These are phyloP conservation scores for Eupithecia abbreviata DNA, from an alignment of 2,888 invertebrate species.

Conservation along the genomic window DNA sequence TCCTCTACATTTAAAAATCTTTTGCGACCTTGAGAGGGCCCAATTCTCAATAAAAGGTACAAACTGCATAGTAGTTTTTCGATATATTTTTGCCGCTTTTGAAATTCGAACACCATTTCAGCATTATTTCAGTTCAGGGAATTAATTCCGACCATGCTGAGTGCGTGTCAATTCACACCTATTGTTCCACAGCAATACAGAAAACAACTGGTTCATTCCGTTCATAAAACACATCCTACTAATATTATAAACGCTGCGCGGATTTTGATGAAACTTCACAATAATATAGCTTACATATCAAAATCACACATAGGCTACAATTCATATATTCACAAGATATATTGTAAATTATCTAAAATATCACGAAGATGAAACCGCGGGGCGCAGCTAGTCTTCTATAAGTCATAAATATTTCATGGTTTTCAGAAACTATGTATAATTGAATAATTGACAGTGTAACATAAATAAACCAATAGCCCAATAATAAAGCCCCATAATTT, in stretches of 20 bases:
- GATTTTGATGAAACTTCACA: too few species aligned
- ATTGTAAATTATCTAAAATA: too few species aligned
- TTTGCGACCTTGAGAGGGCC: background rate
- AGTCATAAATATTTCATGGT: background rate
- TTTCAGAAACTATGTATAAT: background rate
- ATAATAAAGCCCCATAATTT: too few species aligned
- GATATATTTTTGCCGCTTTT: background rate
- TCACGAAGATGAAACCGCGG: too few species aligned
- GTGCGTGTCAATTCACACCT: conserved; percentile 2
- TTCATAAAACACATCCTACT: too few species aligned
- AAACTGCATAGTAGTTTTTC: background rate
- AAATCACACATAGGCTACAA: too few species aligned
- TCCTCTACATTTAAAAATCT: too few species aligned
- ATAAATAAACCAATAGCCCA: too few species aligned
- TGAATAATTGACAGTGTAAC: background rate
- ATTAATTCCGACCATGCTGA: background rate
- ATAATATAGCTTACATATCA: too few species aligned
- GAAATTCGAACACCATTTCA: background rate
- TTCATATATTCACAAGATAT: too few species aligned
- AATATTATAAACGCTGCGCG: too few species aligned
- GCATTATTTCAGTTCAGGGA: background rate
- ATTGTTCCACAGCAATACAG: background rate
- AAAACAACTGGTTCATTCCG: background rate
- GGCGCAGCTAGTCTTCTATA: too few species aligned
- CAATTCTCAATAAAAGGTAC: background rate